Base-by-base conservation (phyloP, 2,113 vertebrate genomes). In the Odontesthes bonariensis region DNA sequence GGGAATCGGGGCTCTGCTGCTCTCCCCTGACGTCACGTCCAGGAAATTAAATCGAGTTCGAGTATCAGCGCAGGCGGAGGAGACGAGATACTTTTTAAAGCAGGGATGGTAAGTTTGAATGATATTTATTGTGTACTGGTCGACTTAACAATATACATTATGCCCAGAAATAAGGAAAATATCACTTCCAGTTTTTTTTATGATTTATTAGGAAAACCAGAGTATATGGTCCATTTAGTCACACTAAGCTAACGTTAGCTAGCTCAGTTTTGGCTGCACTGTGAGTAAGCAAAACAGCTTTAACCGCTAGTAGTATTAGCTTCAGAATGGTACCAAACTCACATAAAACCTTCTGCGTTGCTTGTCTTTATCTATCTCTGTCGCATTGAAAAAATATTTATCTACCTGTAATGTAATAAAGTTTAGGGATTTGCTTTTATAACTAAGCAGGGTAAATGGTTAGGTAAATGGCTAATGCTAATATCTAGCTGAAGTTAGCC, bases 211-310 rank as follows among this genome's bases (percentile, higher is more conserved):
- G 46, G 17, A 6, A 72, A 38, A 23, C 9, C 0, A 5, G 9
- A 5, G 47, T 13, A 17, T 1, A 1, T 14, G 3, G n/a, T 32
- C 4, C 4, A 44, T n/a, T 67, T 9, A 11, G 0, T 16, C 6
- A 1, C 55, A 38, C 14, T 6, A 3, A 61, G 74, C 62, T 84
- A 81, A 49, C n/a, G 22, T 47, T 77, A 73, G 69, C 64, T 49
- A 74, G 89, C 86, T 86, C 87, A 61, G 57, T 65, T 68, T 5
- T 44, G 35, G 46, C 42, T 71, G 53, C 68, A 67, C 78, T 91
- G 90, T 93, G 91, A 93, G 92, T 92, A 92, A 93, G 92, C 92
- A 92, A 86, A 93, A 91, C 88, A 86, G 32, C 44, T 8, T 20
- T 19, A 23, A 6, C 7, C 27, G 83, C 82, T 87, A 82, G 52